Evolutionary conservation across 1,140 invertebrate species (phyloP), one percentile per base, ranked within the genome.

Genomic region (Callitettix versicolor): DNA sequence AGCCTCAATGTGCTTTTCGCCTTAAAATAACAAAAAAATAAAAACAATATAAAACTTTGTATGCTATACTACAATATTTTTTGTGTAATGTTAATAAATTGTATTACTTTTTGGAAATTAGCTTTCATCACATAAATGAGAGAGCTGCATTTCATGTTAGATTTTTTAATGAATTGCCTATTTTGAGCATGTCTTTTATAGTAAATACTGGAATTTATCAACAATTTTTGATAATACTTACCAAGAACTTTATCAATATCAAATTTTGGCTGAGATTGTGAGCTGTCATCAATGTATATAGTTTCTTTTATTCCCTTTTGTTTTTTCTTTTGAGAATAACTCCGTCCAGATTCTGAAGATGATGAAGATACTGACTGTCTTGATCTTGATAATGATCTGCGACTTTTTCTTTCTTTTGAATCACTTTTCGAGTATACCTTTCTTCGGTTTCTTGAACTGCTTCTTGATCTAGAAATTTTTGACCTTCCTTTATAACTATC

Each of bases 211-310:
- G n/a, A n/a, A n/a, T n/a, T n/a, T n/a, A n/a, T n/a, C n/a, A n/a
- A n/a, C n/a, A n/a, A n/a, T n/a, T n/a, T n/a, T n/a, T n/a, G n/a
- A n/a, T n/a, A n/a, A 12, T 3, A 30, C 51, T 53, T 53, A 43
- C 41, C 38, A 4, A 43, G 22, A 24, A 53, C 21, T 33, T 53
- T 44, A 11, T 53, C 41, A 17, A 43, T 41, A 33, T 53, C 41
- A 43, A 42, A 53, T 7, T 30, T 24, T 3, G 26, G n/a, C n/a
- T 30, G 26, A 30, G 26, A 30, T 30, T 30, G 26, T 30, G 26
- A 30, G 26, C 26, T 30, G 26, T 30, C 26, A 30, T 30, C 26
- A 30, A 30, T 30, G 9, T 30, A 30, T 30, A 42, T 42, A 14
- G 17, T 12, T 24, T 40, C 15, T 34, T 53, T 53, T 14, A 11